Evolutionary conservation across 2,797 vertebrate genomes (phyloP).

Genomic region (Nasua narica): DNA sequence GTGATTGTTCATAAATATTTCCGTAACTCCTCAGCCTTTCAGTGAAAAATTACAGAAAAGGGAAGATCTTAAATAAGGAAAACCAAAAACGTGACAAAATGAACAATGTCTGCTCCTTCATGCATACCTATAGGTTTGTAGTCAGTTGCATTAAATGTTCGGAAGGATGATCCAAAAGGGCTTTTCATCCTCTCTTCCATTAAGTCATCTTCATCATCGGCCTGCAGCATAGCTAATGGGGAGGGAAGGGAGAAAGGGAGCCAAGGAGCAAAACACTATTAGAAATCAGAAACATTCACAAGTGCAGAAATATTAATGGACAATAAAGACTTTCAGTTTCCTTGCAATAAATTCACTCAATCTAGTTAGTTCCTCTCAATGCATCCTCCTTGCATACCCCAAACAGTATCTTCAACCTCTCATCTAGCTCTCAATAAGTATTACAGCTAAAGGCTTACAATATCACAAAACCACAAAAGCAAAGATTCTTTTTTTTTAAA

Average conservation of each 20-base stretch:
- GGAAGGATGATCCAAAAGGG: conserved; percentile 98
- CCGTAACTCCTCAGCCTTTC: neutral
- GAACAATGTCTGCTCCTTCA: neutral
- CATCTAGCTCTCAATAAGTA: neutral
- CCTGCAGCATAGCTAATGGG: conserved; percentile 95
- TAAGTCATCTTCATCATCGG: conserved; percentile 98
- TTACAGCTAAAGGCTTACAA: neutral
- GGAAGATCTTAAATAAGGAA: neutral
- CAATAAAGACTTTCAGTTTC: conserved; percentile 10
- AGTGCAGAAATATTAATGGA: conserved; percentile 15
- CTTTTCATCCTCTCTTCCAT: conserved; percentile 99
- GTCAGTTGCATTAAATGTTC: conserved; percentile 98
- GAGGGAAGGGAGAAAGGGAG: neutral
- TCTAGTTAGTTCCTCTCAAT: neutral
- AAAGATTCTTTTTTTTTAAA: neutral
- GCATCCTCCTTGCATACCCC: neutral
- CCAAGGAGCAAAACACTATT: neutral
- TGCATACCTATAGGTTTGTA: conserved; percentile 97
- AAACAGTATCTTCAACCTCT: neutral
- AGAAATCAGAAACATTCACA: conserved; percentile 21
- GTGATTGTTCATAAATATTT: neutral
- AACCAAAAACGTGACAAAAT: neutral
- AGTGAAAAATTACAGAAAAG: conserved; percentile 5
- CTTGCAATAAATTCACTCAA: neutral
- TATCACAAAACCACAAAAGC: neutral